These are phyloP conservation scores for Akabosia matsudoensis DNA, from an alignment of 1,140 invertebrate species.

Conservation along the genomic window DNA sequence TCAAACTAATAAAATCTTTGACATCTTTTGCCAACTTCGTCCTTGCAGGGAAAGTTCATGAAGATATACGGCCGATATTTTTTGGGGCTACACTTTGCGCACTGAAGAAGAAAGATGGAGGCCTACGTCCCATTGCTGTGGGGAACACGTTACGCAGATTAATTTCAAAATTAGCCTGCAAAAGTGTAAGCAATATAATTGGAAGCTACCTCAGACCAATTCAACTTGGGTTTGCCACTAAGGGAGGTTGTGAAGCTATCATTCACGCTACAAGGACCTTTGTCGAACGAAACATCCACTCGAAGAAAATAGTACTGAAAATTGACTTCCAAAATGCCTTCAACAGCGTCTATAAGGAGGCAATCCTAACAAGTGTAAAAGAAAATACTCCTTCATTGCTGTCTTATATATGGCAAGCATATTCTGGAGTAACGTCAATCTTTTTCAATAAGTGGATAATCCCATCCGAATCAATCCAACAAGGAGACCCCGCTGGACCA, in stretches of 20 bases:
- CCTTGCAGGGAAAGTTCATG: background rate
- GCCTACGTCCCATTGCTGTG: constrained; percentile 24
- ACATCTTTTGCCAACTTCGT: background rate
- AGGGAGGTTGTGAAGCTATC: constrained; percentile 3
- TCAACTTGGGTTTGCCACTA: constrained; percentile 17
- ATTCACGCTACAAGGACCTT: constrained; percentile 4
- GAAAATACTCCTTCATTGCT: background rate
- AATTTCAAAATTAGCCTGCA: constrained; percentile 3
- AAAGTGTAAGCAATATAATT: background rate
- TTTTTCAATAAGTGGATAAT: background rate
- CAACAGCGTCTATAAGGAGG: background rate
- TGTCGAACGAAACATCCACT: background rate
- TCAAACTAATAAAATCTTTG: background rate
- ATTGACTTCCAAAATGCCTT: constrained; percentile 23
- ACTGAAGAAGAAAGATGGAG: constrained; percentile 24
- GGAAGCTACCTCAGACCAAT: background rate
- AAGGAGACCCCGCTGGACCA: constrained; percentile 13
- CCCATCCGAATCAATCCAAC: background rate
- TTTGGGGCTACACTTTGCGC: constrained; percentile 20
- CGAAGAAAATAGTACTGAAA: background rate
- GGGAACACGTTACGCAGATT: constrained; percentile 4
- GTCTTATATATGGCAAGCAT: background rate
- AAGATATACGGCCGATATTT: constrained; percentile 13
- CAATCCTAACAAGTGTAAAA: background rate
- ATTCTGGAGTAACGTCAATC: background rate